Evolutionary conservation across 1,140 invertebrate genomes (phyloP).

Genomic region (Drosophila quadrilineata): DNA sequence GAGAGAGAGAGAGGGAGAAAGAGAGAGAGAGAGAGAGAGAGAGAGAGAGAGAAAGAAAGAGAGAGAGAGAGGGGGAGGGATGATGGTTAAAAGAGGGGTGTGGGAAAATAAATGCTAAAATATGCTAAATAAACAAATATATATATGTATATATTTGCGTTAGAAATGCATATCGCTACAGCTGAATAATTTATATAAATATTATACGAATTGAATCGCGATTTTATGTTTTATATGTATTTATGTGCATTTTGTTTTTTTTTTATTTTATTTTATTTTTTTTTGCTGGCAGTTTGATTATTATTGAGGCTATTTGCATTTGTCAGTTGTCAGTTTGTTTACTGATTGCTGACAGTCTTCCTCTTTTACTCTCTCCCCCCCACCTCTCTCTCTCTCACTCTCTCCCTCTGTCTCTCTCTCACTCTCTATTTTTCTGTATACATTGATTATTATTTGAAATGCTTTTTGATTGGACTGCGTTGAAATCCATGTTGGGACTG

Average conservation of each 20-base stretch:
- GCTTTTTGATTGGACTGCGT: slow-evolving; percentile 47
- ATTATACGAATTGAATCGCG: too few species aligned
- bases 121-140: slow-evolving; percentile 22
- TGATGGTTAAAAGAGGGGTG: too few species aligned
- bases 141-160: neutral
- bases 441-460: slow-evolving; percentile 38
- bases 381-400: too few species aligned
- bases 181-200: slow-evolving; percentile 36
- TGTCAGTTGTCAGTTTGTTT: slow-evolving; percentile 71
- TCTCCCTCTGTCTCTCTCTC: slow-evolving; percentile 3
- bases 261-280: slow-evolving; percentile 6
- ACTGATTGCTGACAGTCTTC: slow-evolving; percentile 53
- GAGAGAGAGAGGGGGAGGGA: too few species aligned
- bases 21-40: too few species aligned
- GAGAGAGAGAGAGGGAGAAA: too few species aligned
- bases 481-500: slow-evolving; percentile 16
- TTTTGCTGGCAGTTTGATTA: slow-evolving; percentile 7
- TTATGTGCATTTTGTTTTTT: too few species aligned
- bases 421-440: slow-evolving; percentile 10
- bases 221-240: too few species aligned
- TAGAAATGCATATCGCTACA: neutral
- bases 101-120: neutral
- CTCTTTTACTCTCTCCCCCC: slow-evolving; percentile 2
- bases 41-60: too few species aligned
- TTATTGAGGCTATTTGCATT: slow-evolving; percentile 52